Base-by-base conservation (phyloP, 23 tunicate genomes). In the Corella eumyota region DNA sequence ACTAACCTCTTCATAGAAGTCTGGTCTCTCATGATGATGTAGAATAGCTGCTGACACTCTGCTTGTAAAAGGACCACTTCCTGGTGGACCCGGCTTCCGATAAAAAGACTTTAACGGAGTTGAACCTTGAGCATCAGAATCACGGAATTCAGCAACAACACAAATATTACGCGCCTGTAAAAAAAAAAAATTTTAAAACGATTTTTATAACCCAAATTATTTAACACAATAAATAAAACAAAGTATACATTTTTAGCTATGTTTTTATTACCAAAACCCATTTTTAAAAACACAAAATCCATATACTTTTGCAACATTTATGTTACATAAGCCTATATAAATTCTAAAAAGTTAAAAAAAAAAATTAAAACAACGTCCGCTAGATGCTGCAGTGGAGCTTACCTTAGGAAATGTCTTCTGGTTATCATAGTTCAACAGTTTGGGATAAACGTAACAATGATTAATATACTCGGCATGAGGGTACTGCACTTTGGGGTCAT, bases 1-100 rank as follows among this genome's bases (percentile, higher is more conserved):
- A 50, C 74, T 3, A 7, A 88, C 96, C 81, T 88, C 96, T 67
- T 88, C 96, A 34, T 88, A 78, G 60, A 88, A 88, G 48, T 73
- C 81, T 0, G 96, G 96, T n/a, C 40, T 33, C 52, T 88, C 96
- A 34, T 78, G 66, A 55, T 88, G 96, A 73, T 88, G 88, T 40
- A 88, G 60, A 4, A 88, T 81, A 56, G 96, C 78, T 3, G 96
- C 78, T 0, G 81, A 73, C n/a, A 59, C 81, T 4, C 61, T 66
- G 32, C 50, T 67, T 31, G 70, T 33, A 51, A 67, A 79, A 7
- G 77, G 57, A 1, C 67, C 72, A 21, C 32, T 52, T n/a, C 73
- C 75, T 30, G 79, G 64, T 3, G 66, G 67, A 27, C 96, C 81
- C 1, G 96, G 96, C 2, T 73, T 45, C 33, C 62, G 68, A 73